Percentiles rank a stretch among this genome's conserved stretches.
phyloP scores from a whole-genome alignment of 2,113 vertebrate genomes.

The Odontesthes bonariensis region DNA sequence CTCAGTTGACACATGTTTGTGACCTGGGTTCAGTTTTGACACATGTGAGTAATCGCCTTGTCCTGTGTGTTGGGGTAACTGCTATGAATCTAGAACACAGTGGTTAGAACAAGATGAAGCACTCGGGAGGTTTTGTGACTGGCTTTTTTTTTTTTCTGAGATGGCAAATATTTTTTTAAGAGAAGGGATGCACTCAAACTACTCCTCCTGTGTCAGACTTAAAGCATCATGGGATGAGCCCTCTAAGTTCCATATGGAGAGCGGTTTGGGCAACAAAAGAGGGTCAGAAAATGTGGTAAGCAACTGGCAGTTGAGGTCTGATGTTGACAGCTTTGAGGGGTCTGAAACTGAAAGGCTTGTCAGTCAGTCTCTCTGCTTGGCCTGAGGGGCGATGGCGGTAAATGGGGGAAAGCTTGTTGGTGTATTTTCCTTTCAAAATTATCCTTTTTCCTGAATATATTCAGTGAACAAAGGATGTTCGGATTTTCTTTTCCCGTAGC shows the following conservation, averaged over 20 bases:
- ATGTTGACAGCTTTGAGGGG: slow-evolving; percentile 70
- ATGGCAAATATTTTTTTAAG: slow-evolving; percentile 26
- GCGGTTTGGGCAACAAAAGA: slow-evolving; percentile 48
- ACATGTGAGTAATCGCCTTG: slow-evolving; percentile 59
- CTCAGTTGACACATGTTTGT: slow-evolving; percentile 59
- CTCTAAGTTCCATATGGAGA: slow-evolving; percentile 29
- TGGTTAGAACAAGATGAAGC: slow-evolving; percentile 30
- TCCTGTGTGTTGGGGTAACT: slow-evolving; percentile 34
- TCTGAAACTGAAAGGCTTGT: slow-evolving; percentile 71
- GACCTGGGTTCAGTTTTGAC: slow-evolving; percentile 63
- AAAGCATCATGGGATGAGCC: slow-evolving; percentile 58
- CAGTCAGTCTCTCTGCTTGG: slow-evolving; percentile 59
- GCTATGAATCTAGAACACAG: slow-evolving; percentile 29
- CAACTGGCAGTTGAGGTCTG: slow-evolving; percentile 58
- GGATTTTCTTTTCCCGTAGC: neutral
- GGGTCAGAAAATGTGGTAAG: slow-evolving; percentile 47
- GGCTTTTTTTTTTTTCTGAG: slow-evolving; percentile 21
- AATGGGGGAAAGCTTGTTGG: slow-evolving; percentile 35
- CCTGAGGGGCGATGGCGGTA: slow-evolving; percentile 38
- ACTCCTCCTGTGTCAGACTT: slow-evolving; percentile 51
- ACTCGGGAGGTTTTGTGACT: slow-evolving; percentile 20
- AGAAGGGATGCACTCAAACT: slow-evolving; percentile 51
- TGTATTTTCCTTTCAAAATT: slow-evolving; percentile 62
- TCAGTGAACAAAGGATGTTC: slow-evolving; percentile 18
- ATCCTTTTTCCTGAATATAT: slow-evolving; percentile 42